Evolutionary conservation across 2,113 vertebrate genomes (phyloP), one percentile per base, ranked within the genome.

Genomic region (Tupaia chinensis): DNA sequence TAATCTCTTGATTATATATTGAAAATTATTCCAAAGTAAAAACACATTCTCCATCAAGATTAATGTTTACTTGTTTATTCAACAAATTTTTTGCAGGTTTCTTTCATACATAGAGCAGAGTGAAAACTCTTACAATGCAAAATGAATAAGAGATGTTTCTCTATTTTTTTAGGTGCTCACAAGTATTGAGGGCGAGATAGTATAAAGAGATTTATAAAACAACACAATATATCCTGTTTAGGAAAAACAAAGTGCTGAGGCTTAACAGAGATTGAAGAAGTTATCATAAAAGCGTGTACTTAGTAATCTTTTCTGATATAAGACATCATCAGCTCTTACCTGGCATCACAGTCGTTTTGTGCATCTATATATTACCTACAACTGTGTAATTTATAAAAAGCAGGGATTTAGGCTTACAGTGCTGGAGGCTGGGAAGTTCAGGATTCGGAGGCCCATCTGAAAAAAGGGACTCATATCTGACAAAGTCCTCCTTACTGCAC

Each of bases 61-160:
- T 61, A 63, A 29, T 91, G 80, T 93, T 89, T 79, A 91, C 25
- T 89, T 74, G 2, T 65, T 66, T 91, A 54, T n/a, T 95, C 68
- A 60, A 54, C 19, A 76, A 27, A 61, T 54, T 3, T 44, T 68
- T 29, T 27, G 61, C 44, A 72, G 16, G 32, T 13, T 61, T 72
- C 22, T 16, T 53, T 34, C 63, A 68, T 27, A 19, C 69, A 32
- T 7, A 78, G 66, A 15, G 4, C 63, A 89, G 53, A 27, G 13
- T 72, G 2, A 65, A 77, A 72, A 22, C 17, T 89, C 25, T 61
- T 3, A 87, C 4, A 34, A 27, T 61, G 29, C 27, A 58, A 61
- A 73, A 6, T 44, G 17, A 68, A 6, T 61, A 44, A 34, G 20
- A 69, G 29, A 56, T 34, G 34, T n/a, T 56, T 10, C 4, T 32